These are phyloP conservation scores for Synanthedon myopaeformis DNA, from an alignment of 2,888 invertebrate genomes.

Conservation along the genomic window DNA sequence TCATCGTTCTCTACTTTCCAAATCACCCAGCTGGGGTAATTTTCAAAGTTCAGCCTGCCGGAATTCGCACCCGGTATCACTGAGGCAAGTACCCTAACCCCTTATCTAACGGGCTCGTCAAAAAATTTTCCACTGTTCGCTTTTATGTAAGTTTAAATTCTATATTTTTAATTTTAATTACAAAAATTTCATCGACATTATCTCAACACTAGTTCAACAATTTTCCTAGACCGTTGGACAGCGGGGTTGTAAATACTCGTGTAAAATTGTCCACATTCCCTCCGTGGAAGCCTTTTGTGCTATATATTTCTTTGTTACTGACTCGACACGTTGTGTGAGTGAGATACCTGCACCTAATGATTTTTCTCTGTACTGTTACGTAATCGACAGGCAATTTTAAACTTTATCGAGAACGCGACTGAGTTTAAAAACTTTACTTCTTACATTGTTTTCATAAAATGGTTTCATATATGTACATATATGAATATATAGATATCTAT, in stretches of 20 bases:
- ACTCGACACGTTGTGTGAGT: not conserved
- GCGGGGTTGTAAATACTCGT: constrained; percentile 69
- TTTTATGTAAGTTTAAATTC: too few relatives aligned
- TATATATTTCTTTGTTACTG: constrained; percentile 68
- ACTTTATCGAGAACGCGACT: not conserved
- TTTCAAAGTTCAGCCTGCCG: too few relatives aligned
- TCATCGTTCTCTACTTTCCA: too few relatives aligned
- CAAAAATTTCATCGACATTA: constrained; percentile 13
- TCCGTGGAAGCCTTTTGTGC: constrained; percentile 56
- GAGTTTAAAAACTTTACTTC: too few relatives aligned
- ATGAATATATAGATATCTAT: too few relatives aligned
- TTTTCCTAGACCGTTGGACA: constrained; percentile 68
- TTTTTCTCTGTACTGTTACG: not conserved
- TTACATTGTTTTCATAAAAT: too few relatives aligned
- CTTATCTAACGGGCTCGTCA: too few relatives aligned
- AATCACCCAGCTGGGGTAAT: too few relatives aligned
- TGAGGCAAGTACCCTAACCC: too few relatives aligned
- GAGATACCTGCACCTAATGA: not conserved
- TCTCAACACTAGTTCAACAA: constrained; percentile 37
- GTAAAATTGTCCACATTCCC: constrained; percentile 70
- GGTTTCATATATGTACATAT: too few relatives aligned
- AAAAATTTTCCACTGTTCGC: too few relatives aligned
- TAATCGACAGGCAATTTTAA: not conserved
- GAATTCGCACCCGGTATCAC: too few relatives aligned
- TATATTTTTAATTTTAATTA: not conserved